Base-by-base conservation (phyloP, 2,797 vertebrate species). In the Sphaeramia orbicularis region DNA sequence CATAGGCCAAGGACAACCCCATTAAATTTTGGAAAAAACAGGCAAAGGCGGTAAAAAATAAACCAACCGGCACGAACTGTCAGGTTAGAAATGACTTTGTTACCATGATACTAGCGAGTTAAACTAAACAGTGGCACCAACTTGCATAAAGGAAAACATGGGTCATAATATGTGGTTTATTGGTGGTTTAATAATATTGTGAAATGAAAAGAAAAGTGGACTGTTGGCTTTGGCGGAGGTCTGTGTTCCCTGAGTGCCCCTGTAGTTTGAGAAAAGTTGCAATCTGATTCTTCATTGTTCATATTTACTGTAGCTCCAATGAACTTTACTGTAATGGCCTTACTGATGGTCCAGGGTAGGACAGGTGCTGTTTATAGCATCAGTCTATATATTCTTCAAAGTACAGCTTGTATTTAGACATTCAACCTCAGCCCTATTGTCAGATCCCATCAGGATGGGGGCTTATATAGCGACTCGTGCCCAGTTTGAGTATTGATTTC, bases 401-500 rank as follows among this genome's bases (percentile, higher is more conserved):
- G 40, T 27, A 67, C 76, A 48, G 62, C 61, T 81, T 77, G 68
- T 85, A 81, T 91, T 80, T 84, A 80, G 76, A 74, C 83, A 81
- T 89, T 88, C 80, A 55, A 71, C 69, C 80, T 79, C 74, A 66
- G 68, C 70, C 72, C 60, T 66, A 30, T 81, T 87, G 87, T 91
- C 87, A 86, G 75, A 88, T 86, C 87, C 80, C 83, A 90, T 93
- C 88, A 89, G 79, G 77, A 78, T 21, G 47, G 45, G 70, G 66
- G 61, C 74, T 83, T 78, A 60, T 70, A 91, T 81, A 76, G 81
- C 86, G 95, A 96, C 96, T 95, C 94, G 95, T 96, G 94, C 94
- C 92, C 95, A 94, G 95, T 97, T 97, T 96, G 93, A 95, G 93
- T 97, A 98, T 98, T 96, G 97, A 98, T 98, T 97, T 96, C 94